A percentile compares a stretch with the other conserved stretches of the same genome.
Conservation (phyloP, 2,797 vertebrate species). For the Podarcis siculus region DNA sequence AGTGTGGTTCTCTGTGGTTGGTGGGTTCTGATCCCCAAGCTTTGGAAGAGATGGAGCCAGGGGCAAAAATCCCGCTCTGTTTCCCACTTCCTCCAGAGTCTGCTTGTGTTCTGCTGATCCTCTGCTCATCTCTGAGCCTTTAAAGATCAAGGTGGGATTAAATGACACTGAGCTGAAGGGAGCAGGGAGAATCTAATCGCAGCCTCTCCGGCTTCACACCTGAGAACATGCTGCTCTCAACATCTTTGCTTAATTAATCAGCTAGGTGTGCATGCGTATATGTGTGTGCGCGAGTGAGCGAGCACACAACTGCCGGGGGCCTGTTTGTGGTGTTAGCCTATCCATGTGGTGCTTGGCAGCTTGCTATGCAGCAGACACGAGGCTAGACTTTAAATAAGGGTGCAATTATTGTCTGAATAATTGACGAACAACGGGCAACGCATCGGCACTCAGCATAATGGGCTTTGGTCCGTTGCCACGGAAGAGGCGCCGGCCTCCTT, state of each 20-base stretch:
- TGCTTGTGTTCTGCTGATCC: background rate
- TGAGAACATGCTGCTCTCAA: conserved; percentile 74
- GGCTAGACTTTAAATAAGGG: conserved; percentile 85
- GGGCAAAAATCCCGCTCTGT: too few relatives aligned
- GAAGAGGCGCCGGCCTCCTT: background rate
- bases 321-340: conserved; percentile 61
- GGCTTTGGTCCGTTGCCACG: conserved; percentile 32
- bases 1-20: too few relatives aligned
- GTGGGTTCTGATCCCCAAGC: background rate
- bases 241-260: conserved; percentile 80
- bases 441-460: conserved; percentile 49
- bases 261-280: conserved; percentile 57
- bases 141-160: conserved; percentile 43
- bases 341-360: conserved; percentile 67
- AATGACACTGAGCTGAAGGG: conserved; percentile 26
- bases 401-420: conserved; percentile 80
- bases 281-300: background rate
- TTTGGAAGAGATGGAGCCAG: too few relatives aligned
- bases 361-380: conserved; percentile 69
- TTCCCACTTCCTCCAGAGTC: background rate
- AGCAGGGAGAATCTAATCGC: conserved; percentile 25
- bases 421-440: conserved; percentile 74
- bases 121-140: background rate
- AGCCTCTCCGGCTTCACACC: conserved; percentile 69
- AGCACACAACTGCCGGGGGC: background rate